Conservation (phyloP, 2,797 vertebrate species). For the Ctenopoma kingsleyae region DNA sequence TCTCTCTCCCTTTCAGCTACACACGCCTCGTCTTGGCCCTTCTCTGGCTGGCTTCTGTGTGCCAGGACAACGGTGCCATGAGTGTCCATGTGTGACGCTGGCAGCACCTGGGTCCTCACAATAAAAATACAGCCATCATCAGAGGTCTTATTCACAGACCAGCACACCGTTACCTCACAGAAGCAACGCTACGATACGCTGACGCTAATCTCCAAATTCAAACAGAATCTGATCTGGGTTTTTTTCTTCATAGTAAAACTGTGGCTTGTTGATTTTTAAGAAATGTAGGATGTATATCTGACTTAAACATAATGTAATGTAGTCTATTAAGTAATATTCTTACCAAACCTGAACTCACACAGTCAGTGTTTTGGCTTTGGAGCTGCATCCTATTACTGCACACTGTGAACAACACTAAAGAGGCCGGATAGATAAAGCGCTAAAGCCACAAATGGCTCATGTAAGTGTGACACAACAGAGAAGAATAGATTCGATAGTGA, state of each 20-base stretch:
- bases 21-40: constrained; percentile 61
- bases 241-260: constrained; percentile 7
- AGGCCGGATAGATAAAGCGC: constrained; percentile 44
- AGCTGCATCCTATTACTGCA: constrained; percentile 34
- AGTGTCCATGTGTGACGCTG: constrained; percentile 78
- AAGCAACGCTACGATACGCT: constrained; percentile 18
- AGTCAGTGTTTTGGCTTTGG: constrained; percentile 18
- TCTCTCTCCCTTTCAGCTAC: constrained; percentile 9
- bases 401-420: constrained; percentile 58
- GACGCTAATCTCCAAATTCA: constrained; percentile 13
- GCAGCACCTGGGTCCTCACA: constrained; percentile 79
- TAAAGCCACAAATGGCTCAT: constrained; percentile 71
- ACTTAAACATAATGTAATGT: background rate
- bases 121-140: constrained; percentile 77
- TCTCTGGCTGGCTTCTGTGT: constrained; percentile 42
- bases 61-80: constrained; percentile 71
- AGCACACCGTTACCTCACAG: constrained; percentile 56
- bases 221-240: constrained; percentile 12
- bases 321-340: background rate
- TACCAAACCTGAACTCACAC: background rate
- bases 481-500: constrained; percentile 89
- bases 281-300: background rate
- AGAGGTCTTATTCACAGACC: constrained; percentile 76
- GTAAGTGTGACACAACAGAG: constrained; percentile 77
- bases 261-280: constrained; percentile 4